These are phyloP conservation scores for Karalla daura DNA, from an alignment of 2,797 vertebrate genomes.

Conservation along the genomic window DNA sequence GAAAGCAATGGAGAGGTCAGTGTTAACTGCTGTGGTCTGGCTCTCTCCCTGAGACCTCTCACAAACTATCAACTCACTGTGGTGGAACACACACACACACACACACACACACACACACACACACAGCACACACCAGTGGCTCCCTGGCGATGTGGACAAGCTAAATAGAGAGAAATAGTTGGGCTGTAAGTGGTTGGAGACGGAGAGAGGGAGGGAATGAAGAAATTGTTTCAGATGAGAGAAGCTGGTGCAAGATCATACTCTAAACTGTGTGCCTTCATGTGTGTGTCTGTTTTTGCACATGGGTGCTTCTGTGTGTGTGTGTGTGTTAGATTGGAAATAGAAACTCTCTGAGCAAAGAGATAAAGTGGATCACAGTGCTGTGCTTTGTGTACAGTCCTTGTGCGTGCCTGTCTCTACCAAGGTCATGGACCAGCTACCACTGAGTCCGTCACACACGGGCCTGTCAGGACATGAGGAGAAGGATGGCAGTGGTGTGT, in stretches of 20 bases:
- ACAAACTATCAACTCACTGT: slow-evolving; percentile 67
- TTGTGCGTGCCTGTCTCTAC: neutral
- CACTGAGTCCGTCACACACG: neutral
- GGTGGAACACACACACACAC: slow-evolving; percentile 38
- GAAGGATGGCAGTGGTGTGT: no score
- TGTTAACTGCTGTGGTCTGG: slow-evolving; percentile 73
- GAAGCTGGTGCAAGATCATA: slow-evolving; percentile 20
- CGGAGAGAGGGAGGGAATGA: slow-evolving; percentile 28
- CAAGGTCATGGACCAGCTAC: slow-evolving; percentile 2
- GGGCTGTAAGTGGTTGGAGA: slow-evolving; percentile 61
- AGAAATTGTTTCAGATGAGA: slow-evolving; percentile 56
- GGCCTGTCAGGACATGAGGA: neutral
- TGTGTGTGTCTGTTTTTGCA: slow-evolving; percentile 8
- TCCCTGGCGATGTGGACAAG: slow-evolving; percentile 42
- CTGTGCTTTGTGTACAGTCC: neutral
- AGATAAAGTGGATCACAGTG: no score
- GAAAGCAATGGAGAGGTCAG: slow-evolving; percentile 62
- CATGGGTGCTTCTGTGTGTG: slow-evolving; percentile 4
- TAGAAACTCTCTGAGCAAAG: slow-evolving; percentile 18
- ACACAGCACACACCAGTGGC: slow-evolving; percentile 16
- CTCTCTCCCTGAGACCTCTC: slow-evolving; percentile 73
- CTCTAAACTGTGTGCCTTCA: neutral
- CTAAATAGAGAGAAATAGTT: slow-evolving; percentile 70
- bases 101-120: neutral
- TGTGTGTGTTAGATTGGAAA: neutral